A percentile compares a stretch with the other conserved stretches of the same genome.
Conservation (phyloP, 2,888 invertebrate species). For the Mellilla xanthometata region DNA sequence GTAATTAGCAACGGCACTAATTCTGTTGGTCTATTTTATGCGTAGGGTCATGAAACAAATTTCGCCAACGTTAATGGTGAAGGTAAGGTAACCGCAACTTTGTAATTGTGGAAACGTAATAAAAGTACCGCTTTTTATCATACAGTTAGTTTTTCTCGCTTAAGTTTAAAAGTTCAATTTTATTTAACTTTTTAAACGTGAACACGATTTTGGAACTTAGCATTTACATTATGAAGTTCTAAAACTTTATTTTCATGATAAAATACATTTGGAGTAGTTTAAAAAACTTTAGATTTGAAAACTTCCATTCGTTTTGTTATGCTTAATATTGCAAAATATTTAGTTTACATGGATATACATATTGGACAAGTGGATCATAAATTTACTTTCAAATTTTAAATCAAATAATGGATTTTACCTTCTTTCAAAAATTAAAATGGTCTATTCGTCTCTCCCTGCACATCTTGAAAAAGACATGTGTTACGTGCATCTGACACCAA, state of each 20-base stretch:
- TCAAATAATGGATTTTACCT: too few species aligned
- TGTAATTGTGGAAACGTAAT: conserved; percentile 9
- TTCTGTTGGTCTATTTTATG: conserved; percentile 41
- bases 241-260: neutral
- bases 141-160: neutral
- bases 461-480: conserved; percentile 6
- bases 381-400: too few species aligned
- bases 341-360: too few species aligned
- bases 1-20: conserved; percentile 63
- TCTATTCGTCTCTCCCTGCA: neutral
- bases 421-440: too few species aligned
- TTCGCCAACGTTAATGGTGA: conserved; percentile 17
- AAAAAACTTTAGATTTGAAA: neutral
- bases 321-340: too few species aligned
- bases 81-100: conserved; percentile 16
- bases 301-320: neutral
- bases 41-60: conserved; percentile 30
- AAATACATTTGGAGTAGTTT: neutral
- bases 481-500: conserved; percentile 72
- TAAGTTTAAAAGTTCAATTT: neutral
- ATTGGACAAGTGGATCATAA: too few species aligned
- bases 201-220: neutral
- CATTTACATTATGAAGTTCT: neutral
- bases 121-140: conserved; percentile 4
- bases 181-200: neutral